Evolutionary conservation across 2,113 vertebrate genomes (phyloP), one percentile per base, ranked within the genome.

Genomic region (Nibea coibor): DNA sequence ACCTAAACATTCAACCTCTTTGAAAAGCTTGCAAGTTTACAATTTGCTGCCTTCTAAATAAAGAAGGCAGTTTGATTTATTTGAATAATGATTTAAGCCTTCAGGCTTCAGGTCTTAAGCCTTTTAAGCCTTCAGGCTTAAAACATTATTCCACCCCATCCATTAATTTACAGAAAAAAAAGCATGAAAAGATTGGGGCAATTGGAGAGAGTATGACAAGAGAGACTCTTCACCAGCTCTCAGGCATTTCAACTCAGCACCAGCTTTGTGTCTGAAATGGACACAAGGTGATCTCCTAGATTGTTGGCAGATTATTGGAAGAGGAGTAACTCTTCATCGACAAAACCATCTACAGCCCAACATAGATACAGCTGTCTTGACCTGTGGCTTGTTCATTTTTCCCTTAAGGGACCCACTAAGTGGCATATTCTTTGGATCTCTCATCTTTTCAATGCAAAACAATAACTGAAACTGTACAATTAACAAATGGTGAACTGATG

Each of bases 21-120:
- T 62, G 20, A 75, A 72, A 45, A 58, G 39, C 28, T 72, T n/a
- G 51, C 20, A 0, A 10, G 39, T 68, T 76, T 61, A 42, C 28
- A 56, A 62, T 64, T 20, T 53, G 31, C 43, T 26, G 28, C 35
- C 10, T 53, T 51, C 20, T 26, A 15, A 68, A 72, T 28, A 66
- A 72, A 4, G n/a, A n/a, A n/a, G n/a, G 35, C 35, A 39, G 35
- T 39, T 39, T 39, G 35, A 39, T 39, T 39, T 39, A 39, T 39
- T 39, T 9, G 35, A 39, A 39, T 39, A 39, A 39, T 39, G 35
- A 8, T 39, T 39, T 39, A 39, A 39, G 35, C 35, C 35, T 39
- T 8, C 8, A 39, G 35, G 35, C 35, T 39, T 39, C 35, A 39
- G 35, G 35, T 39, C 35, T 39, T 39, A 39, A 39, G 35, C 8